These are phyloP conservation scores for Drosophila gaucha DNA, from an alignment of 2,888 invertebrate genomes.

Conservation along the genomic window DNA sequence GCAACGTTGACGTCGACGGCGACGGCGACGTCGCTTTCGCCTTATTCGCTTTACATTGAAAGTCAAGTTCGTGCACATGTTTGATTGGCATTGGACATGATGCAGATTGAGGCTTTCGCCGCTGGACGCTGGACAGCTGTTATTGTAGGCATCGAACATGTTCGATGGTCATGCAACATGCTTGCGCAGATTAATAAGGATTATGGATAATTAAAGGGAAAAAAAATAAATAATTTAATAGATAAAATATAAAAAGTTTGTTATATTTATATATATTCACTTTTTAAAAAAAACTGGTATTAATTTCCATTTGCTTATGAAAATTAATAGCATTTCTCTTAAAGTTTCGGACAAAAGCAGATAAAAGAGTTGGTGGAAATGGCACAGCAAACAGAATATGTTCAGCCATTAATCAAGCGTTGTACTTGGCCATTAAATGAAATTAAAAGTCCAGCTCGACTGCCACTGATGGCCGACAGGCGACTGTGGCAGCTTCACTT, in stretches of 20 bases:
- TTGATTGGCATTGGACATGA: conserved; percentile 72
- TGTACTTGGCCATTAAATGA: conserved; percentile 33
- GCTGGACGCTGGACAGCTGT: conserved; percentile 24
- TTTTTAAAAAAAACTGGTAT: too few relatives aligned
- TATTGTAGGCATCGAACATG: conserved; percentile 32
- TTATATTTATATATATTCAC: too few relatives aligned
- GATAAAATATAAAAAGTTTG: too few relatives aligned
- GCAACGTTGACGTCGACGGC: conserved; percentile 8
- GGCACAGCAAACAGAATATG: not conserved
- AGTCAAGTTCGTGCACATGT: conserved; percentile 79
- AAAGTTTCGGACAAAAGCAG: conserved; percentile 11
- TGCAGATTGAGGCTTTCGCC: conserved; percentile 13
- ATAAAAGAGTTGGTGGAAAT: not conserved
- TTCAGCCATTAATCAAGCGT: conserved; percentile 47
- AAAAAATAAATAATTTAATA: too few relatives aligned
- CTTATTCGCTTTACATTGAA: conserved; percentile 78
- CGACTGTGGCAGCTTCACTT: conserved; percentile 22
- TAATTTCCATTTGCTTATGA: conserved; percentile 58
- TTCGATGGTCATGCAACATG: conserved; percentile 37
- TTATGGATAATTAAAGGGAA: too few relatives aligned
- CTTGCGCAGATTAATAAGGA: conserved; percentile 7
- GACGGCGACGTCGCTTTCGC: conserved; percentile 62
- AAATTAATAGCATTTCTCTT: conserved; percentile 58
- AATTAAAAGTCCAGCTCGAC: conserved; percentile 37
- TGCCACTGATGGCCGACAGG: conserved; percentile 29